Conservation (phyloP, 2,797 vertebrate genomes). For the Pempheris klunzingeri region DNA sequence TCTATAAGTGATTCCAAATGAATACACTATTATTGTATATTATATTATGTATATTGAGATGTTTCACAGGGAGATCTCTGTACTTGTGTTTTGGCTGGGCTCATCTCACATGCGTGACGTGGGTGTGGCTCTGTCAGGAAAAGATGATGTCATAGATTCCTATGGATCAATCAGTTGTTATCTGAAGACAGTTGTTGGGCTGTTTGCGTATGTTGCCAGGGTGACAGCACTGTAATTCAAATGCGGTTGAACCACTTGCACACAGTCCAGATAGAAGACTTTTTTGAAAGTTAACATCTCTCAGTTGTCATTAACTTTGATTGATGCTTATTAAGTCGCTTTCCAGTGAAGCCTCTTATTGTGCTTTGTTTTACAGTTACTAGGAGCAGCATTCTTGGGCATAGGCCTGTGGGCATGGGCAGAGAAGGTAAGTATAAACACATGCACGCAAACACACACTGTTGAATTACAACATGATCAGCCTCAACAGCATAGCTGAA, state of each 20-base stretch:
- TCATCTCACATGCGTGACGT: background rate
- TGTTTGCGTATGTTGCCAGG: slow-evolving; percentile 35
- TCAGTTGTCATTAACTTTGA: background rate
- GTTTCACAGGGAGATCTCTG: slow-evolving; percentile 9
- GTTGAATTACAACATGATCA: slow-evolving; percentile 22
- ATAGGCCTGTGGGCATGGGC: slow-evolving; percentile 96
- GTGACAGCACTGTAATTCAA: slow-evolving; percentile 19
- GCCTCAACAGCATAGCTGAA: slow-evolving; percentile 59
- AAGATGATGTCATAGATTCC: slow-evolving; percentile 26
- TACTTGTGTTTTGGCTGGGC: slow-evolving; percentile 1
- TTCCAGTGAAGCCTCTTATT: slow-evolving; percentile 42
- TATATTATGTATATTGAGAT: too few relatives aligned
- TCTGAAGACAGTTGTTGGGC: background rate
- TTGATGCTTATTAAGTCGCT: background rate
- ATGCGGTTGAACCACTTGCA: slow-evolving; percentile 1
- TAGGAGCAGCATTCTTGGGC: slow-evolving; percentile 92
- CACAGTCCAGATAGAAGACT: background rate
- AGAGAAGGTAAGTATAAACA: slow-evolving; percentile 90
- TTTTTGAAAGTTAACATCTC: too few relatives aligned
- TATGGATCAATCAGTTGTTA: slow-evolving; percentile 17
- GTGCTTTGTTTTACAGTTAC: slow-evolving; percentile 87
- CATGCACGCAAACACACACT: slow-evolving; percentile 39
- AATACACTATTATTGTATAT: background rate
- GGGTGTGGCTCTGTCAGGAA: background rate
- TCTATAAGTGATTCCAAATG: background rate